phyloP scores from a whole-genome alignment of 1,140 invertebrate species.

The Drosophila ficusphila region DNA sequence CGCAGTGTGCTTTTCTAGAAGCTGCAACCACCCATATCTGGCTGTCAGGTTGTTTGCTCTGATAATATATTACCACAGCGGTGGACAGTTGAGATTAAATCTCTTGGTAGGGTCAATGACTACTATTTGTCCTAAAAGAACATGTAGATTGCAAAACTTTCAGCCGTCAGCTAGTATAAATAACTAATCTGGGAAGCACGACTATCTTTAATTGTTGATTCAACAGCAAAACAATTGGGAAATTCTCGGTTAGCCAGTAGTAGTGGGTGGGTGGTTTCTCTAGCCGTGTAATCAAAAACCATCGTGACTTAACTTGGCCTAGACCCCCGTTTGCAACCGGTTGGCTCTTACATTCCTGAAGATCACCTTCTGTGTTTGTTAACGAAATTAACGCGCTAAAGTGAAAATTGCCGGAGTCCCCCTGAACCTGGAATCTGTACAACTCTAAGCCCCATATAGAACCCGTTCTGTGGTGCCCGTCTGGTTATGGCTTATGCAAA shows the following conservation, averaged over 20 bases:
- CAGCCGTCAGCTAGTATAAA: conserved; percentile 4
- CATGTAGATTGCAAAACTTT: conserved; percentile 19
- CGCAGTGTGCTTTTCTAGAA: conserved; percentile 32
- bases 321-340: conserved; percentile 47
- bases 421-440: neutral
- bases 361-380: conserved; percentile 62
- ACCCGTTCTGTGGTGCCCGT: conserved; percentile 24
- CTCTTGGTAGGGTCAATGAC: conserved; percentile 30
- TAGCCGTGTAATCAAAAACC: conserved; percentile 5
- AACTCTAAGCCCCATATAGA: conserved; percentile 10
- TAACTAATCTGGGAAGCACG: conserved; percentile 19
- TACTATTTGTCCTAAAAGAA: conserved; percentile 32
- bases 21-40: conserved; percentile 12
- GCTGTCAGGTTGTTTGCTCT: conserved; percentile 23
- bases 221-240: conserved; percentile 8
- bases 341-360: conserved; percentile 55
- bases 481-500: conserved; percentile 18
- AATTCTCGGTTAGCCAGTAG: conserved; percentile 3
- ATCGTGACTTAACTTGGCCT: conserved; percentile 53
- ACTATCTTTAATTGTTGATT: conserved; percentile 30
- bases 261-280: conserved; percentile 23
- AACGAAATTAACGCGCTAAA: conserved; percentile 70
- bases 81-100: conserved; percentile 36
- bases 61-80: conserved; percentile 19
- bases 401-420: conserved; percentile 54